Evolutionary conservation across 2,113 vertebrate species (phyloP).

Genomic region (Blennius ocellaris): DNA sequence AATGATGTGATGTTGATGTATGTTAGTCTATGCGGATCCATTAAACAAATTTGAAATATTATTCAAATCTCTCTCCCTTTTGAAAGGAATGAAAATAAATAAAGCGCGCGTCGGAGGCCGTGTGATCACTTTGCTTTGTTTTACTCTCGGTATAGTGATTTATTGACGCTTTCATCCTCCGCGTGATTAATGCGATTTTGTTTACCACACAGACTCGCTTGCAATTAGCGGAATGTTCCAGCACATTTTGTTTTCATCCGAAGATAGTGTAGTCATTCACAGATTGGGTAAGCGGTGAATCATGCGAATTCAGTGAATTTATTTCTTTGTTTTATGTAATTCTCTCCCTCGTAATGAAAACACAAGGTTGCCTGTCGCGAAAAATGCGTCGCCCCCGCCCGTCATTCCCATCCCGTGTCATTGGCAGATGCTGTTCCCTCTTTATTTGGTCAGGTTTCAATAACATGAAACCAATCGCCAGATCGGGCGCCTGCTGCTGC

Average conservation of each 20-base stretch:
- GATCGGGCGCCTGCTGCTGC: constrained; percentile 68
- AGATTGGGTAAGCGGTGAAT: constrained; percentile 64
- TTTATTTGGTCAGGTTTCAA: constrained; percentile 77
- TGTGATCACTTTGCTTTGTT: constrained; percentile 53
- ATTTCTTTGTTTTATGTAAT: constrained; percentile 57
- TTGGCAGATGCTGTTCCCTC: constrained; percentile 69
- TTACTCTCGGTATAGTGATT: constrained; percentile 46
- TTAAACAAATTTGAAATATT: constrained; percentile 45
- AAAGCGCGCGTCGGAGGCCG: constrained; percentile 25
- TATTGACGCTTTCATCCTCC: constrained; percentile 29
- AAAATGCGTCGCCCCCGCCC: constrained; percentile 16
- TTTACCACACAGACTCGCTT: constrained; percentile 57
- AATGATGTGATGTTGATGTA: constrained; percentile 61
- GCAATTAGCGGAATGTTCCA: constrained; percentile 66
- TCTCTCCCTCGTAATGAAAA: constrained; percentile 29
- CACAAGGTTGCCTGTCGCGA: constrained; percentile 18
- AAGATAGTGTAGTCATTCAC: constrained; percentile 57
- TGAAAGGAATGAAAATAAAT: constrained; percentile 21
- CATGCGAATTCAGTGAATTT: constrained; percentile 52
- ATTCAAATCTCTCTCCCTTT: constrained; percentile 30
- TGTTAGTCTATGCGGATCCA: constrained; percentile 38
- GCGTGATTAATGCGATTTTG: constrained; percentile 61
- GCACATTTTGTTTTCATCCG: constrained; percentile 60
- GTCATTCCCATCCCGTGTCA: constrained; percentile 68
- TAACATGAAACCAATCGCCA: constrained; percentile 72